Evolutionary conservation across 2,797 vertebrate species (phyloP).

Genomic region (Graptemys geographica): DNA sequence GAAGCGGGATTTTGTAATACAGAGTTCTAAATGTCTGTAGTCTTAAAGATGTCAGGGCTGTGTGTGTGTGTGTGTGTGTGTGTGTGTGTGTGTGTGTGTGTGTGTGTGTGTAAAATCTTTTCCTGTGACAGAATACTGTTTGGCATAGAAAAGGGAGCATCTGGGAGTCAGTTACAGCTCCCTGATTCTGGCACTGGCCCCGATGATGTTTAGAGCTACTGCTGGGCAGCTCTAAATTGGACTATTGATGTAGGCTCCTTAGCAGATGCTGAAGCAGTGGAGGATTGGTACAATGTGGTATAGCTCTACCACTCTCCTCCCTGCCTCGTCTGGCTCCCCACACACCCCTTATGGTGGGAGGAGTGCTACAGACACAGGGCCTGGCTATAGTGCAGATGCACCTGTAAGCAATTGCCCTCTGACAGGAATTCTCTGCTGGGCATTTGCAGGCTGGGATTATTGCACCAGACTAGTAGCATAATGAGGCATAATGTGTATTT

Average conservation of each 20-base stretch:
- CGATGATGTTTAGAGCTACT: background rate
- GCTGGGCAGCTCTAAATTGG: background rate
- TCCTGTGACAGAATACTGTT: background rate
- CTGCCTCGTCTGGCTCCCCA: background rate
- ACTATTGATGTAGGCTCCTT: background rate
- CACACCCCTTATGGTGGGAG: background rate
- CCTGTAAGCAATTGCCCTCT: background rate
- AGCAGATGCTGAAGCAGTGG: background rate
- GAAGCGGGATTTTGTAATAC: background rate
- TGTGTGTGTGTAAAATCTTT: background rate
- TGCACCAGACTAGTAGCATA: background rate
- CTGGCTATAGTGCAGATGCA: background rate
- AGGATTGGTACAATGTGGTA: background rate
- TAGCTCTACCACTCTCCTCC: background rate
- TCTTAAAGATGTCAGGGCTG: background rate
- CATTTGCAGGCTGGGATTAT: background rate
- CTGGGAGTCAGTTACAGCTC: background rate
- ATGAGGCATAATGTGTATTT: background rate
- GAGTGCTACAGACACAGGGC: background rate
- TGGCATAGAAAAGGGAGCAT: background rate
- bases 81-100: background rate
- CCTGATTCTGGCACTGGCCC: background rate
- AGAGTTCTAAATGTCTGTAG: background rate
- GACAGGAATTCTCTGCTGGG: background rate
- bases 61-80: background rate